Evolutionary conservation across 2,113 vertebrate species (phyloP), one percentile per base, ranked within the genome.

Genomic region (Zootoca vivipara): DNA sequence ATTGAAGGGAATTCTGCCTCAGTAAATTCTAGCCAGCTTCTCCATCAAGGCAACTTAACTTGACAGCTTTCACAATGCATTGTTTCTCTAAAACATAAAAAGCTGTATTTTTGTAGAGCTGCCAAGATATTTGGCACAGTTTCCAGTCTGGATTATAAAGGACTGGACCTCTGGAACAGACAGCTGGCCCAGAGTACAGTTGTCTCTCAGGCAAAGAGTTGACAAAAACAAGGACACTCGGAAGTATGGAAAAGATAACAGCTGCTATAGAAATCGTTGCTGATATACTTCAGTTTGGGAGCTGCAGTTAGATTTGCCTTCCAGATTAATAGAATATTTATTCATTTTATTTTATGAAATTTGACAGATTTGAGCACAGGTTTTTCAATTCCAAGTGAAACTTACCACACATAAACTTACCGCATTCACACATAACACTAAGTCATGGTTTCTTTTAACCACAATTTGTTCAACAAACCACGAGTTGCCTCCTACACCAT

Each of bases 61-160:
- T 85, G 95, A 96, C 92, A 96, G 92, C 83, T 92, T 95, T 96
- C 91, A 93, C 58, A 90, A 86, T 85, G 73, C 82, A 94, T 94
- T 88, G 85, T 81, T 95, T 95, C 87, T 73, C 84, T 91, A 85
- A 92, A 92, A 89, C 22, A 84, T 10, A 92, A 93, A 93, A 82
- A 0, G 2, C 33, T 92, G 74, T 78, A 84, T 90, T 92, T 93
- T 82, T 92, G 92, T 92, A 92, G 92, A 85, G 28, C 90, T 91
- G 87, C 91, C 92, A 92, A 91, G 90, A 85, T 86, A 89, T 90
- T 93, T 92, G 91, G 91, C 91, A 94, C 30, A 82, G 89, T 91
- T 96, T 89, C 89, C 91, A 92, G 56, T 70, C 82, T 88, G 92
- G 91, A 95, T 96, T 92, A 95, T 28, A 81, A 83, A 93, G 89